Conservation (phyloP, 2,113 vertebrate genomes). For the Silurus glanis region DNA sequence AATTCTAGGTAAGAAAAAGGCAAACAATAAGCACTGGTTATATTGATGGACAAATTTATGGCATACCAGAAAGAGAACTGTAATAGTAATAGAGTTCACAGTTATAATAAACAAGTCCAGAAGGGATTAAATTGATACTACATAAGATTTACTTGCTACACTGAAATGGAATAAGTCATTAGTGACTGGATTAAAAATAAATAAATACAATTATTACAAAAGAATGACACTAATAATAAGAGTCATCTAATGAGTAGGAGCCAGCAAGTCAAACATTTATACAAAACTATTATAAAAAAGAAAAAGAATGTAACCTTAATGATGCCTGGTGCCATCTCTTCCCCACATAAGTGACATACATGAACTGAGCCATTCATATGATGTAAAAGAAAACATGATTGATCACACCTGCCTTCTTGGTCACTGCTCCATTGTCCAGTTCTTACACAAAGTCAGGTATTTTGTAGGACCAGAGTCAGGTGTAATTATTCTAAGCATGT, state of each 20-base stretch:
- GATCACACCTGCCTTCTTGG: no score
- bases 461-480: no score
- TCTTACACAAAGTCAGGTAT: no score
- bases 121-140: neutral
- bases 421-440: no score
- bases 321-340: no score
- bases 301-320: neutral
- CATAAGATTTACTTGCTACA: neutral
- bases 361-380: no score
- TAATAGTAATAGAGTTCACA: neutral
- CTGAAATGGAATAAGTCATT: neutral
- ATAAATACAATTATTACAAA: neutral
- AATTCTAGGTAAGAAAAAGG: conserved; percentile 54
- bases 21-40: neutral
- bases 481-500: no score
- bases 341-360: no score
- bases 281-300: neutral
- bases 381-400: no score
- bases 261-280: neutral
- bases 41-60: neutral
- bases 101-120: neutral
- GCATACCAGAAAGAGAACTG: neutral
- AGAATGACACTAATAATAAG: neutral
- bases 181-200: neutral
- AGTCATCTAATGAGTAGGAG: neutral